These are phyloP conservation scores for Heterochromis multidens DNA, from an alignment of 2,113 vertebrate genomes.

Conservation along the genomic window DNA sequence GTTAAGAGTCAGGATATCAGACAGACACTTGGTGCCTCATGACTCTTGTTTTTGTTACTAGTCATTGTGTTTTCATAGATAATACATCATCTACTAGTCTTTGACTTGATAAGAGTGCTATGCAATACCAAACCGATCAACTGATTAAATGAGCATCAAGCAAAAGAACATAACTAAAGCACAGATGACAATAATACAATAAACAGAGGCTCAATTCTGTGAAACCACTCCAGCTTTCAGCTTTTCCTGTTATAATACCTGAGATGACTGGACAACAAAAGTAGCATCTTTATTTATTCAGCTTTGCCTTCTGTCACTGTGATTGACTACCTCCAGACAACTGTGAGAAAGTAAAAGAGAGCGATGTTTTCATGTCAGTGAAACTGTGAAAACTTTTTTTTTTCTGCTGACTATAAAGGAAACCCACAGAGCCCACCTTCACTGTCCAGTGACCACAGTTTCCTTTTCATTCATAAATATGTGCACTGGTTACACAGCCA, in stretches of 20 bases:
- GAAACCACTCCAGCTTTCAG: not conserved
- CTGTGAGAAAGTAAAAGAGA: not conserved
- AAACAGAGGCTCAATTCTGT: not conserved
- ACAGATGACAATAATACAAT: not conserved
- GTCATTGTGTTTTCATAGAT: not conserved
- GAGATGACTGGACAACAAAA: not conserved
- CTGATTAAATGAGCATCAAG: not conserved
- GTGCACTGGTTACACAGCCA: not conserved
- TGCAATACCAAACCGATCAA: not conserved
- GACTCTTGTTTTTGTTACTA: not conserved
- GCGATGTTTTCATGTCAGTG: not conserved
- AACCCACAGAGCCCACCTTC: not conserved
- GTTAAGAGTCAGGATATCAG: too few relatives aligned
- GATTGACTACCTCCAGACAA: not conserved
- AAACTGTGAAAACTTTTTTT: not conserved
- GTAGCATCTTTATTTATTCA: not conserved
- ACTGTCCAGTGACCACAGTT: not conserved
- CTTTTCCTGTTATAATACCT: not conserved
- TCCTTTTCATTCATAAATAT: constrained; percentile 11
- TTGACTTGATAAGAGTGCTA: not conserved
- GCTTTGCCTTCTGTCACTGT: not conserved
- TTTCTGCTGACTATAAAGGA: not conserved
- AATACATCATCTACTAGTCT: not conserved
- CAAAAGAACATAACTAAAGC: not conserved
- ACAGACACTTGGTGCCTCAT: not conserved